Conservation (phyloP, 2,797 vertebrate species). For the Anniella stebbinsi region DNA sequence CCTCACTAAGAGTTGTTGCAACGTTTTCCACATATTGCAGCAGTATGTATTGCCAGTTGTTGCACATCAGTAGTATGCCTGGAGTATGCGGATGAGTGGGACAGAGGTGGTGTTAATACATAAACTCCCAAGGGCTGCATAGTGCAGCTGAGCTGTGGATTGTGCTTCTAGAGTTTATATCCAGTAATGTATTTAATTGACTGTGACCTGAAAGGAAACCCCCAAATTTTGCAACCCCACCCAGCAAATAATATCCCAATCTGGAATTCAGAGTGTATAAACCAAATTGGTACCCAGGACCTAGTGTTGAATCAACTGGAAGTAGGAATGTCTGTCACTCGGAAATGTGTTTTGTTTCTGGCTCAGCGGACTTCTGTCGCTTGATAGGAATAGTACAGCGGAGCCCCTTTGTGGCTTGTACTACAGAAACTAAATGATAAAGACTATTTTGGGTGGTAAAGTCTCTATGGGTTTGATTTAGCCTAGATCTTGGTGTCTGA, state of each 20-base stretch:
- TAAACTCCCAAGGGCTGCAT: not conserved
- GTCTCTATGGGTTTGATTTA: constrained; percentile 18
- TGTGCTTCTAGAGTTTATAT: not conserved
- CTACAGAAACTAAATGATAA: constrained; percentile 44
- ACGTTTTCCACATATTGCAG: not conserved
- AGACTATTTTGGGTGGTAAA: constrained; percentile 39
- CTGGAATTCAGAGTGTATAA: not conserved
- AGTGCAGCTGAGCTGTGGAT: not conserved
- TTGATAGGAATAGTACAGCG: not conserved
- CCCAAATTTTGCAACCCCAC: not conserved
- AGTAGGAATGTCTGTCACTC: too few species aligned
- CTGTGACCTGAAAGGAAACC: not conserved
- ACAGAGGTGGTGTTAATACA: not conserved
- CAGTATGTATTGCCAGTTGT: not conserved
- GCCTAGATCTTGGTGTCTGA: not conserved
- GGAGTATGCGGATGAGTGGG: not conserved
- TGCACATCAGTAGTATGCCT: not conserved
- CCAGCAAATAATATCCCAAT: not conserved
- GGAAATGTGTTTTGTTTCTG: too few species aligned
- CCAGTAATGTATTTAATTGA: not conserved
- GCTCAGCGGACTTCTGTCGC: too few species aligned
- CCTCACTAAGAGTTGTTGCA: not conserved
- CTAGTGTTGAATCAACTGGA: not conserved
- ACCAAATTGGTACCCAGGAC: not conserved
- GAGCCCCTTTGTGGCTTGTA: constrained; percentile 26